phyloP scores from a whole-genome alignment of 2,113 vertebrate species.

The Corvus hawaiiensis region DNA sequence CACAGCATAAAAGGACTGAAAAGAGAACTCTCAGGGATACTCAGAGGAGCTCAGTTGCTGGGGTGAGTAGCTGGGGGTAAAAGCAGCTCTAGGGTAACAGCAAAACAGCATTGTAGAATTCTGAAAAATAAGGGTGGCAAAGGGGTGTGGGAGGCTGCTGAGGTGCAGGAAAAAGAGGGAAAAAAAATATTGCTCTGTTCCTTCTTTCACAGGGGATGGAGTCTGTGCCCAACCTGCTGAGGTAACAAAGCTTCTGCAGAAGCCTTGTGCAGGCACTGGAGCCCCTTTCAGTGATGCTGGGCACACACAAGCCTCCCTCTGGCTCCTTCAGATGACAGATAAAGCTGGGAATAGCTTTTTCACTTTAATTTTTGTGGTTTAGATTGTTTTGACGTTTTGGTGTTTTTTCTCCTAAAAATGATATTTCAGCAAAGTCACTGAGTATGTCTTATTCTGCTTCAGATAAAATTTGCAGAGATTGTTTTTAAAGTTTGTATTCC shows the following conservation, averaged over 20 bases:
- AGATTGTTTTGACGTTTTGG: background rate
- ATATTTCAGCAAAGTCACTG: background rate
- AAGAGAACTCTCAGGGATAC: background rate
- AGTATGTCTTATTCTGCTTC: background rate
- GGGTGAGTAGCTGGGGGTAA: background rate
- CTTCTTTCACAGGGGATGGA: background rate
- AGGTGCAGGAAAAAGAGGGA: background rate
- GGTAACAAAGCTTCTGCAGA: background rate
- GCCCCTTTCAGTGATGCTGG: background rate
- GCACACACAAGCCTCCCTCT: background rate
- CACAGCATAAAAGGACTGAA: background rate
- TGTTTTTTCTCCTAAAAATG: background rate
- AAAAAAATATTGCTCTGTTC: background rate
- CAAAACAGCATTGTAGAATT: background rate
- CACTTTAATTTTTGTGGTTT: background rate
- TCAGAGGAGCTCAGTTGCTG: background rate
- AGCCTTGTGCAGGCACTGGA: background rate
- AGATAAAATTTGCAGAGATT: background rate
- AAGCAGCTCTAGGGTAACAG: background rate
- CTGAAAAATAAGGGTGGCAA: background rate
- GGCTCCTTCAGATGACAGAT: background rate
- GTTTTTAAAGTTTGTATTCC: background rate
- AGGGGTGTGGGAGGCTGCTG: background rate
- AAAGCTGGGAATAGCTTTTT: background rate
- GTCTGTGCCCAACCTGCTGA: background rate